Percentiles rank a stretch among this genome's conserved stretches.
phyloP scores from a whole-genome alignment of 1,140 invertebrate species.

The Zaprionus ghesquierei region DNA sequence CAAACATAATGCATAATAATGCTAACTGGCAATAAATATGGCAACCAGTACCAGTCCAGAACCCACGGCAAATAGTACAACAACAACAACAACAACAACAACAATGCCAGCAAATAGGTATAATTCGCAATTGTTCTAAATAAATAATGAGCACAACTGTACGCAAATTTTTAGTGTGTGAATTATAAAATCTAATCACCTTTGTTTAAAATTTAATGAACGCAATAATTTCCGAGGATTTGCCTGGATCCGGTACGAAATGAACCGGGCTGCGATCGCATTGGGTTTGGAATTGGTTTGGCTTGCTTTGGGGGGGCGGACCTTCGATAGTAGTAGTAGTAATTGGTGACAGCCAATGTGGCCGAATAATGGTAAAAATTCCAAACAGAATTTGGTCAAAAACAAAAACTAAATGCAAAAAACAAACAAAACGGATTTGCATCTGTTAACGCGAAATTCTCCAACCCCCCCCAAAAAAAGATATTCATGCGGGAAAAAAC shows the following conservation, averaged over 20 bases:
- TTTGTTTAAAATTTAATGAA: constrained; percentile 82
- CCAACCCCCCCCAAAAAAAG: constrained; percentile 12
- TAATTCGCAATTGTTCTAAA: constrained; percentile 64
- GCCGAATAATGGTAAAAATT: constrained; percentile 45
- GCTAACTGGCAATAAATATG: constrained; percentile 22
- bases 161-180: constrained; percentile 34
- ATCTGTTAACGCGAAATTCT: constrained; percentile 53
- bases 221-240: constrained; percentile 76
- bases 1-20: constrained; percentile 45
- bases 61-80: not conserved
- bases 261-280: not conserved
- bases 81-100: too few species aligned
- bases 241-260: constrained; percentile 10
- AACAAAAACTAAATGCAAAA: constrained; percentile 56
- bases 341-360: constrained; percentile 59
- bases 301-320: too few species aligned
- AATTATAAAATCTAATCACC: constrained; percentile 81
- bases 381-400: constrained; percentile 32
- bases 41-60: not conserved
- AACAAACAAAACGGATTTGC: constrained; percentile 74
- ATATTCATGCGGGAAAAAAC: constrained; percentile 30
- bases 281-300: too few species aligned
- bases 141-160: constrained; percentile 74
- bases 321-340: constrained; percentile 49
- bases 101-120: constrained; percentile 60